These are phyloP conservation scores for Acutogordius australiensis DNA, from an alignment of 2,888 invertebrate species.

Conservation along the genomic window DNA sequence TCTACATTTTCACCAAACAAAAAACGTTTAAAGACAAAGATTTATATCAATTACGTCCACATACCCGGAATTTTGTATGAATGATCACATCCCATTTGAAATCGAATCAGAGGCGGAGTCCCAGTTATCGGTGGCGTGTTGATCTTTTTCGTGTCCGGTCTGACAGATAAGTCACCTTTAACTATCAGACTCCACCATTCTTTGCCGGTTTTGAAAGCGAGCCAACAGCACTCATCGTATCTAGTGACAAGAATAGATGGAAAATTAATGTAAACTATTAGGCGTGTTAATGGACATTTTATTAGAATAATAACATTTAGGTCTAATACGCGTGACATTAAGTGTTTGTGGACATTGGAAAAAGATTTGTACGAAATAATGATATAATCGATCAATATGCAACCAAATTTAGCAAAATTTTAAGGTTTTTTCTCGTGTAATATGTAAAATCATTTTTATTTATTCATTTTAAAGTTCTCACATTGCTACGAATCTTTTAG, in stretches of 20 bases:
- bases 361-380: too few relatives aligned
- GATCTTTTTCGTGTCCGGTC: background rate
- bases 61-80: slow-evolving; percentile 8
- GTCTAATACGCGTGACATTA: too few relatives aligned
- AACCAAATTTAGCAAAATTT: too few relatives aligned
- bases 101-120: background rate
- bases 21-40: too few relatives aligned
- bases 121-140: background rate
- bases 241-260: background rate
- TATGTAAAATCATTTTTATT: too few relatives aligned
- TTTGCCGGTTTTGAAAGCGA: background rate
- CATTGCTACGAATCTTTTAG: background rate
- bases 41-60: too few relatives aligned
- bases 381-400: background rate
- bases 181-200: background rate
- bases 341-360: too few relatives aligned
- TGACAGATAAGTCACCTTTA: background rate
- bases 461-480: too few relatives aligned
- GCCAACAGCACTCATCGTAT: background rate
- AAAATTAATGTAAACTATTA: background rate
- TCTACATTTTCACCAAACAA: too few relatives aligned
- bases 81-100: slow-evolving; percentile 10
- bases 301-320: too few relatives aligned
- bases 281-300: too few relatives aligned
- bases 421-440: too few relatives aligned